Base-by-base conservation (phyloP, 2,113 vertebrate genomes). In the Protobothrops mucrosquamatus region DNA sequence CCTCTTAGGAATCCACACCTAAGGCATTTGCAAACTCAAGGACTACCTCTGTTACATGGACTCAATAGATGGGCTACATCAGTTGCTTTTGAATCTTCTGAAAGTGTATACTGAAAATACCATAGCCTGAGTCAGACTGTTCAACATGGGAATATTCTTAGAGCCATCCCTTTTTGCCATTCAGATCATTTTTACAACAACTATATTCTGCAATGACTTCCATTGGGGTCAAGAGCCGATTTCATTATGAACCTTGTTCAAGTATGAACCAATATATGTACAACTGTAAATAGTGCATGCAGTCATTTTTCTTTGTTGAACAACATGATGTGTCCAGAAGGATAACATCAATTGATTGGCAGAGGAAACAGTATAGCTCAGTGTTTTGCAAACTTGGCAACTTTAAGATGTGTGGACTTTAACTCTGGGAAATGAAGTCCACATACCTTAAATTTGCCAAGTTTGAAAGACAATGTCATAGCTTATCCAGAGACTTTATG, bases 41-140 rank as follows among this genome's bases (percentile, higher is more conserved):
- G 6, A 6, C 26, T 57, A 43, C 3, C 22, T 26, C 85, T 55
- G 87, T 88, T 88, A 54, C 95, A 95, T 46, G 34, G 94, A 93
- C 74, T 6, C 94, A 90, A 91, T 89, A 14, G 55, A 51, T 95
- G 94, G 94, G 94, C 94, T 95, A 96, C 23, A 64, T 26, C 24
- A 29, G 10, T 29, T 61, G 9, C 24, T 61, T 46, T 69, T 34
- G 12, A n/a, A n/a, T 69, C 12, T 69, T n/a, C n/a, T 34, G 29
- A 69, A 69, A 69, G 29, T 15, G 12, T 34, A 69, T 34, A 69
- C 11, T n/a, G 29, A 15, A 69, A 69, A 69, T n/a, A 6, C 29
- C 4, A 34, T 69, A 69, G 64, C 29, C 64, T 69, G 64, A 69
- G 11, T 64, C 61, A 64, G 61, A 64, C 61, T 64, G 26, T 3